phyloP scores from a whole-genome alignment of 2,113 vertebrate genomes.

The Haliaeetus leucogaster region DNA sequence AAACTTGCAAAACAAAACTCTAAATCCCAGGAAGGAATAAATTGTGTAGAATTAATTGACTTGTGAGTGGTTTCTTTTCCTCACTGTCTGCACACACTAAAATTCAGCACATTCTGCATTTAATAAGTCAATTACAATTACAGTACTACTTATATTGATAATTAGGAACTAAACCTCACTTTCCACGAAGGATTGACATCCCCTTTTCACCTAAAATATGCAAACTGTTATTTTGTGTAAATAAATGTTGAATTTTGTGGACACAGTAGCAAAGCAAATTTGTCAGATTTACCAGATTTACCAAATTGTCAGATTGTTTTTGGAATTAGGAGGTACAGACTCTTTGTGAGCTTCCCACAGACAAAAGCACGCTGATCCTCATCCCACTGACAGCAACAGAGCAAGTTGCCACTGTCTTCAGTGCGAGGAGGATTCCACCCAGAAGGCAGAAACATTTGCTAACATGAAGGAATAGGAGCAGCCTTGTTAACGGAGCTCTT shows the following conservation, averaged over 20 bases:
- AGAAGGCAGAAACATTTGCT: neutral
- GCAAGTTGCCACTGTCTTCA: neutral
- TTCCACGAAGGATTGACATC: neutral
- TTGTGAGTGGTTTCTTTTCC: neutral
- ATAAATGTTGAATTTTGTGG: neutral
- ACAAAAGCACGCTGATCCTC: neutral
- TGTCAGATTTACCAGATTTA: neutral
- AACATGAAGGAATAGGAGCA: neutral
- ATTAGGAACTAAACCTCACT: neutral
- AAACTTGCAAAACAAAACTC: neutral
- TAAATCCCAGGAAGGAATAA: neutral
- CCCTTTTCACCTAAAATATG: neutral
- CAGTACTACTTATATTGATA: neutral
- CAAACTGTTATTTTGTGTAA: neutral
- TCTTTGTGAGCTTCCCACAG: neutral
- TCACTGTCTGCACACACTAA: neutral
- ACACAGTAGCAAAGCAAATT: neutral
- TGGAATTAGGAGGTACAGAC: neutral
- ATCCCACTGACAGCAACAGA: neutral
- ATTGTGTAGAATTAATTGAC: neutral
- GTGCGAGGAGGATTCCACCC: neutral
- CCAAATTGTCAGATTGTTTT: neutral
- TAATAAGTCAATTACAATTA: neutral
- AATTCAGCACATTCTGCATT: neutral
- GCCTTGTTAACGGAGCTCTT: slow-evolving; percentile 1